Base-by-base conservation (phyloP, 2,797 vertebrate genomes). In the Xerus rutilus region DNA sequence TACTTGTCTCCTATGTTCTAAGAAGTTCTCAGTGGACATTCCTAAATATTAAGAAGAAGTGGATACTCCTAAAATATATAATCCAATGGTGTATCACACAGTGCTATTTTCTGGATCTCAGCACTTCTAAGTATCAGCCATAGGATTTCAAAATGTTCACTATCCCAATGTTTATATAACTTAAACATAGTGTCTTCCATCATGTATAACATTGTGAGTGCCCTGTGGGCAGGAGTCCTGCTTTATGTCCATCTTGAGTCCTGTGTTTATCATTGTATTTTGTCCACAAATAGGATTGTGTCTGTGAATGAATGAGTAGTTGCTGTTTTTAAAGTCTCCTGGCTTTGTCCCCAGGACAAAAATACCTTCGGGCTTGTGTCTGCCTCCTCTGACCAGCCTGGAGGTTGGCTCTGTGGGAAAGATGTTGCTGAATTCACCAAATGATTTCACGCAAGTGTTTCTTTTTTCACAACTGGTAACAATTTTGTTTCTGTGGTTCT, bases 401-500 rank as follows among this genome's bases (percentile, higher is more conserved):
- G 32, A 7, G 30, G 3, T 45, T 95, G 47, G 23, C 13, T 20
- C 47, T 77, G 2, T 65, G 43, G 87, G 39, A 65, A 92, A 78
- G 13, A 30, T 90, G 39, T 72, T 91, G 25, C 52, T 49, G 78
- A 95, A 85, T 77, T 81, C 35, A 45, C 47, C 62, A 92, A 10
- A 20, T 79, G 17, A 89, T 21, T 69, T 97, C 81, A 52, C 69
- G 62, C 64, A 91, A 13, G 30, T 2, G 10, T 85, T 82, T 88
- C 25, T 89, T 88, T 83, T 69, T 72, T 73, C 21, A 23, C 13
- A 78, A 57, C 23, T 54, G 47, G 17, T 78, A 59, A 94, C 65
- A 83, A 2, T 47, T 94, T 92, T 78, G 45, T 92, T 94, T 89
- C 49, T 88, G 49, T 88, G 47, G 76, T 25, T 30, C 17, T 96